A percentile compares a stretch with the other conserved stretches of the same genome.
These are phyloP conservation scores for Lepilemur ruficaudatus DNA, from an alignment of 2,797 vertebrate species.

Conservation along the genomic window DNA sequence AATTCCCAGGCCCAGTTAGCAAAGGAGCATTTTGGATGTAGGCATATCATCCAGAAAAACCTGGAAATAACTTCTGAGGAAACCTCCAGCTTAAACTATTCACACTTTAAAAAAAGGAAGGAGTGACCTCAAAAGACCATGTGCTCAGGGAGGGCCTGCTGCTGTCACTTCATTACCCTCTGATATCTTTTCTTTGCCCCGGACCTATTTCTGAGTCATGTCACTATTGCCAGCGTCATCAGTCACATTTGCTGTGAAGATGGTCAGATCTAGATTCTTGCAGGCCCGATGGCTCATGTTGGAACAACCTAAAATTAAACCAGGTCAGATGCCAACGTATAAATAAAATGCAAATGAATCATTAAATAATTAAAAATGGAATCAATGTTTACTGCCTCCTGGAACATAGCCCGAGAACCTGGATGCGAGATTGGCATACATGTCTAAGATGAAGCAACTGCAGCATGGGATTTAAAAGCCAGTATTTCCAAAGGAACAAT, in stretches of 20 bases:
- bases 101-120: slow-evolving; percentile 9
- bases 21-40: not conserved
- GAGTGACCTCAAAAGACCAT: not conserved
- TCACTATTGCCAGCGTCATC: not conserved
- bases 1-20: not conserved
- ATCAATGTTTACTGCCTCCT: not conserved
- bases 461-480: slow-evolving; percentile 25
- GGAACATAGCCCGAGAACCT: slow-evolving; percentile 42
- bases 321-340: slow-evolving; percentile 11
- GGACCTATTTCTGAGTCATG: not conserved
- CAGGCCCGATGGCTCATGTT: not conserved
- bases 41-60: not conserved
- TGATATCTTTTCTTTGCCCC: not conserved
- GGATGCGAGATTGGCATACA: not conserved
- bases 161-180: not conserved
- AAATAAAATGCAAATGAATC: slow-evolving; percentile 56
- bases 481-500: slow-evolving; percentile 71
- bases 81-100: not conserved
- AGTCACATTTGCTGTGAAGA: not conserved
- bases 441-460: slow-evolving; percentile 23
- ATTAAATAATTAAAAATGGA: slow-evolving; percentile 54
- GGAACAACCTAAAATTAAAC: slow-evolving; percentile 49
- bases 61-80: not conserved
- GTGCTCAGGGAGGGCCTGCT: not conserved
- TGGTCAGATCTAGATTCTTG: not conserved